Conservation (phyloP, 2,888 invertebrate genomes). For the Orthosia incerta region DNA sequence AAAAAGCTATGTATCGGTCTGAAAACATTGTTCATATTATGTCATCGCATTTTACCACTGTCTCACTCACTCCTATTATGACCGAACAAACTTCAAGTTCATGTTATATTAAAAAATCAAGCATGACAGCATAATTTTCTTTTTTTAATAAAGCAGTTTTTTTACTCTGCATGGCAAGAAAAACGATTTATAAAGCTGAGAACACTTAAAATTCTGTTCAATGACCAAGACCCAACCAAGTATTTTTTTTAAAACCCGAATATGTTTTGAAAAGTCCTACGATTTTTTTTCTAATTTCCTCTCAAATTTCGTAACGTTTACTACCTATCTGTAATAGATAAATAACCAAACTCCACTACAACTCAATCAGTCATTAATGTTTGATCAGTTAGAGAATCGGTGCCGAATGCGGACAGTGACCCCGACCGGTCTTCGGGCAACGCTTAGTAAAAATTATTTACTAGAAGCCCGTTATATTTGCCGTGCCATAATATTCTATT, state of each 20-base stretch:
- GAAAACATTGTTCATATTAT: background rate
- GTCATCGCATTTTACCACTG: background rate
- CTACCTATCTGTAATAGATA: slow-evolving; percentile 9
- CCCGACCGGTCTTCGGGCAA: slow-evolving; percentile 75
- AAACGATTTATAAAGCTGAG: too few species aligned
- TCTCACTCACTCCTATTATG: too few species aligned
- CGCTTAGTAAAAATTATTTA: slow-evolving; percentile 69
- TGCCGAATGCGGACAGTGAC: slow-evolving; percentile 81
- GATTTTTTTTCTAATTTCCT: background rate
- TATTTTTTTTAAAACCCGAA: background rate
- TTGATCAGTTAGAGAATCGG: slow-evolving; percentile 63
- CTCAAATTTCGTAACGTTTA: background rate
- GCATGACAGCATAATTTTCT: background rate
- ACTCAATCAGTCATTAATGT: slow-evolving; percentile 59
- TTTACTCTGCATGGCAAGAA: too few species aligned
- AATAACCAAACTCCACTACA: slow-evolving; percentile 50
- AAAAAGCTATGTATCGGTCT: background rate
- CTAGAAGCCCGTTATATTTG: slow-evolving; percentile 72
- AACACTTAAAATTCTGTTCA: too few species aligned
- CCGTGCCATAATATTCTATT: slow-evolving; percentile 68
- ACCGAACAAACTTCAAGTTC: background rate
- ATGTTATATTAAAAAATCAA: too few species aligned
- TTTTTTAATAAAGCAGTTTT: too few species aligned
- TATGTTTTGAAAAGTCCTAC: background rate
- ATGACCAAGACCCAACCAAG: too few species aligned